Evolutionary conservation across 2,888 invertebrate genomes (phyloP).

Genomic region (Alsophila aescularia): DNA sequence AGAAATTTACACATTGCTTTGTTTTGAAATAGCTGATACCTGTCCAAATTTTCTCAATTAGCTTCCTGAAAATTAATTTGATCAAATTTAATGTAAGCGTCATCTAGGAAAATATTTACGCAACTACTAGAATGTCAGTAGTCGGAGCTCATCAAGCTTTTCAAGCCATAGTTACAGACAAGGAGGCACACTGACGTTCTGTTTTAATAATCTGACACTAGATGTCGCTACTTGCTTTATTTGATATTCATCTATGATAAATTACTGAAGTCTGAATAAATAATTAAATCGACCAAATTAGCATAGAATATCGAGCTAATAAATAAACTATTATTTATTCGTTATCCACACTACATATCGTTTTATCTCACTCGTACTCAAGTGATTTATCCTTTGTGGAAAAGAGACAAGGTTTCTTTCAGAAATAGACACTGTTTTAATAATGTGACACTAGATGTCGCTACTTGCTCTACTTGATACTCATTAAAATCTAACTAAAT

Average conservation of each 20-base stretch:
- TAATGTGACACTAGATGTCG: slow-evolving; percentile 23
- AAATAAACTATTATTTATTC: no score
- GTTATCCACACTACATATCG: no score
- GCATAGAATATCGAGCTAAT: no score
- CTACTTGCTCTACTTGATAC: background rate
- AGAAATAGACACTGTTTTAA: no score
- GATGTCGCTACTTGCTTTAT: slow-evolving; percentile 18
- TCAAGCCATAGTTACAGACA: background rate
- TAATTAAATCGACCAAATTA: no score
- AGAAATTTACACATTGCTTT: background rate
- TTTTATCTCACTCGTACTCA: no score
- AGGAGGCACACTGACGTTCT: background rate
- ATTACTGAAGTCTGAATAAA: no score
- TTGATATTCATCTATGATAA: no score
- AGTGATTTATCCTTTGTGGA: no score
- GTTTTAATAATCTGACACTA: slow-evolving; percentile 6
- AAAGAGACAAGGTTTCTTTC: no score
- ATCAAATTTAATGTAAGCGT: background rate
- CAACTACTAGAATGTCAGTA: background rate
- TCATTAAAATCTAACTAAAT: no score
- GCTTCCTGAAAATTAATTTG: background rate
- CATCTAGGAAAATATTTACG: slow-evolving; percentile 3
- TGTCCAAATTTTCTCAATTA: background rate
- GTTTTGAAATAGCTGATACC: no score
- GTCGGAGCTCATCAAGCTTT: background rate